Conservation (phyloP, 2,113 vertebrate genomes). For the Chaenogobius annularis region DNA sequence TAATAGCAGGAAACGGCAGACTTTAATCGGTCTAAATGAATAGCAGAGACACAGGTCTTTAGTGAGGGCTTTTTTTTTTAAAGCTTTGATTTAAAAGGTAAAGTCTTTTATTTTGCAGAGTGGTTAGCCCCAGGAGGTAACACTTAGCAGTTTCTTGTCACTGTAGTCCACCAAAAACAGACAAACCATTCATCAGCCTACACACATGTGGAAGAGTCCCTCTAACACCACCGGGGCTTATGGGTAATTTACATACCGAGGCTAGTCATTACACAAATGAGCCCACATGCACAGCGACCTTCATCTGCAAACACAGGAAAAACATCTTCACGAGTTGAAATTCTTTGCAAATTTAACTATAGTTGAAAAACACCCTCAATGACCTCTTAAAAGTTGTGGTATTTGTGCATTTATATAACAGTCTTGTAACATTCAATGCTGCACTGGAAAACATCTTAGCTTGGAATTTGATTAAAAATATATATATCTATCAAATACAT, state of each 20-base stretch:
- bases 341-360: too few species aligned
- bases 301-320: slow-evolving; percentile 36
- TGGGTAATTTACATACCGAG: slow-evolving; percentile 63
- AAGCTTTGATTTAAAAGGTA: slow-evolving; percentile 67
- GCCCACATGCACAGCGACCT: slow-evolving; percentile 34
- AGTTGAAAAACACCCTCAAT: too few species aligned
- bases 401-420: too few species aligned
- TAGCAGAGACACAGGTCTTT: slow-evolving; percentile 54
- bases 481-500: too few species aligned
- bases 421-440: too few species aligned
- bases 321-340: slow-evolving; percentile 9
- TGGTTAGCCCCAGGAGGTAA: slow-evolving; percentile 73
- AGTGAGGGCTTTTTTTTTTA: slow-evolving; percentile 41
- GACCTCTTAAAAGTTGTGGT: too few species aligned
- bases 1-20: slow-evolving; percentile 75
- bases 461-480: too few species aligned
- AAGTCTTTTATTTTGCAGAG: slow-evolving; percentile 65
- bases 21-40: slow-evolving; percentile 71
- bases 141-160: slow-evolving; percentile 67
- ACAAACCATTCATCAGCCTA: slow-evolving; percentile 65
- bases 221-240: slow-evolving; percentile 31
- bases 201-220: slow-evolving; percentile 59
- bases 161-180: slow-evolving; percentile 64
- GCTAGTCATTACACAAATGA: slow-evolving; percentile 56
- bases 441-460: too few species aligned